Evolutionary conservation across 2,888 invertebrate genomes (phyloP), one percentile per base, ranked within the genome.

Genomic region (Escarpia spicata): DNA sequence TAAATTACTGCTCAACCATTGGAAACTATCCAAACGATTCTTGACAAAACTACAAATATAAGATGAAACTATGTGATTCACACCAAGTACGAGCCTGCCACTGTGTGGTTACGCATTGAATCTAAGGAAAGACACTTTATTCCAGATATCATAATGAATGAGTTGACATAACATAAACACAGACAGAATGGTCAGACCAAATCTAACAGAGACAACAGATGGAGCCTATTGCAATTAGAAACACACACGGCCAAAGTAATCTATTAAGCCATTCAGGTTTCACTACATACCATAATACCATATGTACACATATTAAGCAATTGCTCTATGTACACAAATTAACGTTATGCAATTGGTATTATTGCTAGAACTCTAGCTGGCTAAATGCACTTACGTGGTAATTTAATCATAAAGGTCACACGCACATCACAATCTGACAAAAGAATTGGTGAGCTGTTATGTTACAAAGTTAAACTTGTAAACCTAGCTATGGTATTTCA

Each of bases 231-330:
- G 26, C 26, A n/a, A n/a, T 75, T 75, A 75, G 75, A 75, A 75
- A 75, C 26, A 75, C 75, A 75, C 75, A 75, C 26, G 19, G 75
- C n/a, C 75, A 75, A 52, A 75, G 2, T 75, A 75, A n/a, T 75
- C 75, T 75, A 75, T 75, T 75, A 75, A 26, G n/a, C 75, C 26
- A 75, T n/a, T 75, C 75, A 75, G 6, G 26, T 75, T 75, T 75
- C 75, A n/a, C 75, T 75, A 75, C 75, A 75, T 75, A 75, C 19
- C 75, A 75, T 75, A 75, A 75, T 75, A 75, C 75, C 75, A 75
- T 75, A 75, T 75, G 75, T 75, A 75, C 75, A 75, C n/a, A 6
- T 75, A 75, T 75, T 75, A 75, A 75, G 75, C 75, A 75, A 26
- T 26, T 26, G 75, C 75, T n/a, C 75, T 75, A 75, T 75, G 75